phyloP scores from a whole-genome alignment of 2,888 invertebrate species.

The Aproaerema taeniolella region DNA sequence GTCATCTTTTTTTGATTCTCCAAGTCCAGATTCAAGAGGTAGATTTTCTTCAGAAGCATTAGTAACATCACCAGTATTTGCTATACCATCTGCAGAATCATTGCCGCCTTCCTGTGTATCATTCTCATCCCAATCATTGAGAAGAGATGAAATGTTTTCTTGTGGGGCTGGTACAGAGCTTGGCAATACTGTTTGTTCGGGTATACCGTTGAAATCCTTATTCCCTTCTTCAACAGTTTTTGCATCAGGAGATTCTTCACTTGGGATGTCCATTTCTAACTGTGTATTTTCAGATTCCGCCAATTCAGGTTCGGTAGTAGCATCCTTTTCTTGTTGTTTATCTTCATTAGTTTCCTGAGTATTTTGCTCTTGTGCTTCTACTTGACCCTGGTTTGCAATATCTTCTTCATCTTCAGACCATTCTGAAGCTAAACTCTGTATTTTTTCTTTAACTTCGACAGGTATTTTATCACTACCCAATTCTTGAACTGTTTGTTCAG shows the following conservation, averaged over 20 bases:
- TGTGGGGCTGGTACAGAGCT: slow-evolving; percentile 21
- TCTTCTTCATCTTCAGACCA: slow-evolving; percentile 54
- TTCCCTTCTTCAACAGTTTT: too few relatives aligned
- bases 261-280: too few relatives aligned
- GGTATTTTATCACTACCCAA: slow-evolving; percentile 17
- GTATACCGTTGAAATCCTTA: too few relatives aligned
- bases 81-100: slow-evolving; percentile 17
- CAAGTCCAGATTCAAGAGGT: not conserved
- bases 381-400: slow-evolving; percentile 7
- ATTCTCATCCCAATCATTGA: slow-evolving; percentile 74
- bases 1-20: slow-evolving; percentile 31
- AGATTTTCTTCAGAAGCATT: not conserved
- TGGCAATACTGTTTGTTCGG: slow-evolving; percentile 5
- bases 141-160: slow-evolving; percentile 57
- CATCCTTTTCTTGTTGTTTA: slow-evolving; percentile 63
- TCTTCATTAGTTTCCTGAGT: slow-evolving; percentile 46
- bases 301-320: slow-evolving; percentile 20
- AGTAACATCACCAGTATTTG: not conserved
- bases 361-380: not conserved
- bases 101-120: slow-evolving; percentile 55
- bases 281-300: slow-evolving; percentile 3
- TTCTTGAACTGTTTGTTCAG: too few relatives aligned
- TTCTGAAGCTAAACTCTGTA: slow-evolving; percentile 47
- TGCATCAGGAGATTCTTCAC: slow-evolving; percentile 16
- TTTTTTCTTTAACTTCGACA: slow-evolving; percentile 34